phyloP scores from a whole-genome alignment of 2,888 invertebrate genomes.

The Heliconius charithonia region DNA sequence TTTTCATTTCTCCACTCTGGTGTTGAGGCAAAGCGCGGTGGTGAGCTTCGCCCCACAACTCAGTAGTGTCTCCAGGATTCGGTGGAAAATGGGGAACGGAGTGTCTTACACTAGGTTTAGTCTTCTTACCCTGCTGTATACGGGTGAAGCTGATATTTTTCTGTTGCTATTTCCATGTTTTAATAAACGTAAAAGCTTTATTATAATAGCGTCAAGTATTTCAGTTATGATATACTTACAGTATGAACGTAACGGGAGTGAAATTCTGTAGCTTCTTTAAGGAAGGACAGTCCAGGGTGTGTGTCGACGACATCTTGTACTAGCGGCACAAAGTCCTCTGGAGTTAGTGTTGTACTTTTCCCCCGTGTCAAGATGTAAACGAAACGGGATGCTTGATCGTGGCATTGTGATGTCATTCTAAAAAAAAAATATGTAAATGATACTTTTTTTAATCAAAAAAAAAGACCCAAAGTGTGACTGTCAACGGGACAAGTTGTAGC shows the following conservation, averaged over 20 bases:
- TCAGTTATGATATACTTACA: constrained; percentile 76
- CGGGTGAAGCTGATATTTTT: background rate
- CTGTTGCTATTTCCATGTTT: no score
- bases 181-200: no score
- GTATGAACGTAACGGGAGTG: constrained; percentile 99
- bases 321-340: constrained; percentile 96
- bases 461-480: no score
- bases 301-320: constrained; percentile 99
- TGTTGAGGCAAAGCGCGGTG: no score
- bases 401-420: constrained; percentile 91
- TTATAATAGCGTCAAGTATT: background rate
- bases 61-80: no score
- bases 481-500: no score
- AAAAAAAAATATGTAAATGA: background rate
- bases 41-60: no score
- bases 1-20: no score
- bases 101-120: no score
- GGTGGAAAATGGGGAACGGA: no score
- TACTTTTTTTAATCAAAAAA: background rate
- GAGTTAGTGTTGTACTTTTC: constrained; percentile 86
- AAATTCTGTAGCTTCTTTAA: constrained; percentile 99
- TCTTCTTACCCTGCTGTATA: no score
- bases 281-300: constrained; percentile 98
- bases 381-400: constrained; percentile 95
- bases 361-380: constrained; percentile 92